Percentiles rank a stretch among this genome's conserved stretches.
Evolutionary conservation across 2,888 invertebrate genomes (phyloP).

Genomic region (Zaprionus obscuricornis): DNA sequence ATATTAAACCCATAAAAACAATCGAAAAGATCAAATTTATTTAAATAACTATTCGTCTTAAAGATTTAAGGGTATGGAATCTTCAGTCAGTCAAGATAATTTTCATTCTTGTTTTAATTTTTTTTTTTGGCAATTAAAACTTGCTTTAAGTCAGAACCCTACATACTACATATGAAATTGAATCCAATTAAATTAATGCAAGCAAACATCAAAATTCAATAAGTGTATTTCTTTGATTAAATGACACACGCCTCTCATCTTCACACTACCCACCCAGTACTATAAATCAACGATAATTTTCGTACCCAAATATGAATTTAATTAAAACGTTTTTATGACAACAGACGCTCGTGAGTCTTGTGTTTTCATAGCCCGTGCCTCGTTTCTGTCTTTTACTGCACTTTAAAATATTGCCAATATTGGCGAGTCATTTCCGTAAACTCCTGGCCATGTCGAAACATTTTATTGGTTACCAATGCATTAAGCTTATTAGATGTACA

Average conservation of each 20-base stretch:
- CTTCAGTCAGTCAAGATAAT: too few relatives aligned
- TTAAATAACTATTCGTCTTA: too few relatives aligned
- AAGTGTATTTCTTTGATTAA: conserved; percentile 50
- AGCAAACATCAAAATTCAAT: conserved; percentile 54
- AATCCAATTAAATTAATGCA: conserved; percentile 71
- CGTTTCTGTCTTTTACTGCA: conserved; percentile 32
- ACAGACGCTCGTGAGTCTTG: conserved; percentile 60
- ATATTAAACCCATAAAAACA: too few relatives aligned
- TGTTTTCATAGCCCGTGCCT: conserved; percentile 26
- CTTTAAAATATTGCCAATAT: conserved; percentile 80
- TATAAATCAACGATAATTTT: conserved; percentile 61
- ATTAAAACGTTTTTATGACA: conserved; percentile 79
- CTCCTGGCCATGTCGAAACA: conserved; percentile 20
- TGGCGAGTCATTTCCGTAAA: conserved; percentile 60
- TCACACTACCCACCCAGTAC: conserved; percentile 2
- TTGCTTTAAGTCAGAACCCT: background rate
- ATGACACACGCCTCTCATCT: conserved; percentile 18
- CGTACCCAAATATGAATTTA: conserved; percentile 78
- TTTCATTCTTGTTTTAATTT: too few relatives aligned
- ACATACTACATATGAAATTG: conserved; percentile 24
- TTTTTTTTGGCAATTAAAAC: conserved; percentile 33
- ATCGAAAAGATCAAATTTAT: too few relatives aligned
- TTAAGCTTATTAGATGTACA: conserved; percentile 75
- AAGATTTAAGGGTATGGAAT: too few relatives aligned
- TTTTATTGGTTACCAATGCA: conserved; percentile 42